phyloP scores from a whole-genome alignment of 2,797 vertebrate species.

The Leptodactylus fallax region DNA sequence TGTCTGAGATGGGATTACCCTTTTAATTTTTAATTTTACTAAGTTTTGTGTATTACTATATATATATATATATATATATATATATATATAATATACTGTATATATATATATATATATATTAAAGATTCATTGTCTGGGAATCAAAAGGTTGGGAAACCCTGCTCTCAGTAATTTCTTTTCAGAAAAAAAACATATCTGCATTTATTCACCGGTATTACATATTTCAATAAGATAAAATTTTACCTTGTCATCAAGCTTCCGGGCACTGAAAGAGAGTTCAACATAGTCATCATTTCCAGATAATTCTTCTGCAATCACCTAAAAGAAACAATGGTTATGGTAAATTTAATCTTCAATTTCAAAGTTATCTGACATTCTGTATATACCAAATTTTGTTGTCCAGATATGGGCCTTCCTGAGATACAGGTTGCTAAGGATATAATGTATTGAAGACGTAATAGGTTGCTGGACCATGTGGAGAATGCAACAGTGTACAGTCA shows the following conservation, averaged over 20 bases:
- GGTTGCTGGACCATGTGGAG: too few relatives aligned
- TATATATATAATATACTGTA: too few relatives aligned
- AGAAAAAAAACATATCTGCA: background rate
- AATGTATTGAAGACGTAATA: too few relatives aligned
- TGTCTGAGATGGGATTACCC: too few relatives aligned
- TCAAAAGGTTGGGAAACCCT: background rate
- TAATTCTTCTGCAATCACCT: conserved; percentile 97
- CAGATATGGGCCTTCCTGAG: too few relatives aligned
- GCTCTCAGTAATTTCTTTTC: background rate
- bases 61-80: too few relatives aligned
- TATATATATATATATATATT: too few relatives aligned
- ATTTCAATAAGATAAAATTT: conserved; percentile 66
- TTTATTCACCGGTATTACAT: conserved; percentile 58
- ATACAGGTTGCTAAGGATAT: too few relatives aligned
- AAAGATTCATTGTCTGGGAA: too few relatives aligned
- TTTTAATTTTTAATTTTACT: too few relatives aligned
- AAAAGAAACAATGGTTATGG: conserved; percentile 52
- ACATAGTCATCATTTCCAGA: conserved; percentile 98
- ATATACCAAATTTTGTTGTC: background rate
- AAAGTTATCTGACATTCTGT: background rate
- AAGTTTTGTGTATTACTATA: too few relatives aligned
- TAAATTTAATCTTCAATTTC: conserved; percentile 54
- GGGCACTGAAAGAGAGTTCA: conserved; percentile 95
- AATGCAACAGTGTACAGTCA: too few relatives aligned
- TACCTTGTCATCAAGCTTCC: conserved; percentile 99